Base-by-base conservation (phyloP, 2,797 vertebrate genomes). In the Microctenopoma lineatum region DNA sequence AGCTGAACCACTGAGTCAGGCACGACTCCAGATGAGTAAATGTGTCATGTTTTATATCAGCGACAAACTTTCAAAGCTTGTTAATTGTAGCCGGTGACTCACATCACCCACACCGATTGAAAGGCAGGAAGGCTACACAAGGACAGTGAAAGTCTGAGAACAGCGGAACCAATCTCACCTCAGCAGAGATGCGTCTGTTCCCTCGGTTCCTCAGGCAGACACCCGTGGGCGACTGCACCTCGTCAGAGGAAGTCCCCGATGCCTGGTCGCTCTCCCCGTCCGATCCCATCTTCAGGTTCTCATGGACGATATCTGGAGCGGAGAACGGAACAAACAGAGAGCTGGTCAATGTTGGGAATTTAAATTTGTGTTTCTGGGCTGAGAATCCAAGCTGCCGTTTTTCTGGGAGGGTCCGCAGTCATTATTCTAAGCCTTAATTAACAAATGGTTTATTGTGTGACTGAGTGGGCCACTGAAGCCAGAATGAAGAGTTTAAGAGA, bases 201-300 rank as follows among this genome's bases (percentile, higher is more conserved):
- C 96, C 95, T 83, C 96, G 90, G 91, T 96, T 97, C 90, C 97
- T 95, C 85, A 98, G 94, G 90, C 97, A 98, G 84, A 98, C 97
- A 44, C 96, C 96, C 0, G 96, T 96, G 51, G 97, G 97, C 21
- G 97, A 98, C 79, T 98, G 97, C 75, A 98, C 96, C 93, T 98
- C 97, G 81, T 98, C 97, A 6, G 97, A 98, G 50, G 96, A 98
- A 0, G 97, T 98, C 77, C 96, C 96, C n/a, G 97, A 98, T 18
- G 97, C 96, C 87, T 98, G 97, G 91, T 98, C 97, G 59, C 97
- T 98, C 93, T 98, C 97, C 66, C 97, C 97, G 62, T 98, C 97
- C 0, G 97, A 98, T 51, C 97, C 97, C 95, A 98, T 97, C 93
- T 98, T 98, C 87, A 97, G 89, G 89, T 98, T 98, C 93, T 98